These are phyloP conservation scores for Oxyura jamaicensis DNA, from an alignment of 2,113 vertebrate species.

Conservation along the genomic window DNA sequence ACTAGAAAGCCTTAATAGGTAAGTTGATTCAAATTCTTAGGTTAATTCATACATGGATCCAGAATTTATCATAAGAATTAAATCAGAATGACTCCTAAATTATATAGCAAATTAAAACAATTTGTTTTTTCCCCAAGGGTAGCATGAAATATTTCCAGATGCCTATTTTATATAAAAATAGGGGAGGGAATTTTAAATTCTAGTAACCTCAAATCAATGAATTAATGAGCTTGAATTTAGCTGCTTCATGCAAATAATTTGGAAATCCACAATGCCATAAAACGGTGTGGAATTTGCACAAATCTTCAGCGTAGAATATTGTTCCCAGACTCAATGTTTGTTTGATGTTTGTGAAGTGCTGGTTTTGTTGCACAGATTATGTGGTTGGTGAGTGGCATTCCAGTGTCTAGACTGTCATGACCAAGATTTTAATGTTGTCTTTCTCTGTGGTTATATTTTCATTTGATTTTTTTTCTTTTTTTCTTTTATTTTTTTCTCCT, in stretches of 20 bases:
- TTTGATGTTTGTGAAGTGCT: slow-evolving; percentile 43
- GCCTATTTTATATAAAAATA: slow-evolving; percentile 26
- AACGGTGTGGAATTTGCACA: slow-evolving; percentile 54
- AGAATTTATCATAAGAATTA: neutral
- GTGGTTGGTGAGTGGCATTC: slow-evolving; percentile 46
- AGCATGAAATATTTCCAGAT: neutral
- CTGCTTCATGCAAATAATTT: slow-evolving; percentile 52
- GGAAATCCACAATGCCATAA: slow-evolving; percentile 27
- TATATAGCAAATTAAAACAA: neutral
- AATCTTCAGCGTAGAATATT: neutral
- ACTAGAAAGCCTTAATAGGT: slow-evolving; percentile 40
- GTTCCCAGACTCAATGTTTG: slow-evolving; percentile 36
- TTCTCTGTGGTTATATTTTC: slow-evolving; percentile 39
- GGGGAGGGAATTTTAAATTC: slow-evolving; percentile 1
- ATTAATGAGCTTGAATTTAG: neutral
- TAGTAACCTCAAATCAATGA: neutral
- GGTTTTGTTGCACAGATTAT: slow-evolving; percentile 17
- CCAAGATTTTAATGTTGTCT: slow-evolving; percentile 18
- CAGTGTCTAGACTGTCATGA: slow-evolving; percentile 30
- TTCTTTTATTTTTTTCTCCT: neutral
- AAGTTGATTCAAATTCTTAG: slow-evolving; percentile 22
- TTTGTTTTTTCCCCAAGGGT: neutral
- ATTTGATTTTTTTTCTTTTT: neutral
- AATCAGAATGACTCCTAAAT: slow-evolving; percentile 7
- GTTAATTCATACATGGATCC: neutral